These are phyloP conservation scores for Drosophila koepferae DNA, from an alignment of 2,888 invertebrate species.

Conservation along the genomic window DNA sequence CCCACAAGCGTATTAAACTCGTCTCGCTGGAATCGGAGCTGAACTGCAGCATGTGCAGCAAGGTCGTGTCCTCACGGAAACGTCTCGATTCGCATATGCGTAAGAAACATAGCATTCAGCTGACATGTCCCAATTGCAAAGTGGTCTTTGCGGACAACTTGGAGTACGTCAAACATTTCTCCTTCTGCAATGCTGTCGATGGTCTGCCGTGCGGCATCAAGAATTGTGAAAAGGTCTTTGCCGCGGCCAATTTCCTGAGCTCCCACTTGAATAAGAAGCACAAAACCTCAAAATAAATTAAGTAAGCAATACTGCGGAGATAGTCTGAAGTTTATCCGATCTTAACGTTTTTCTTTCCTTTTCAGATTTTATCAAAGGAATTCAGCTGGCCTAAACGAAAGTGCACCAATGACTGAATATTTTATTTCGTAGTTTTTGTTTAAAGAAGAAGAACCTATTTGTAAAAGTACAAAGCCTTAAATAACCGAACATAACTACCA, in stretches of 20 bases:
- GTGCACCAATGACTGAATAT: constrained; percentile 12
- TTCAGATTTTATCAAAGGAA: neutral
- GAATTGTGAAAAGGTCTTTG: constrained; percentile 45
- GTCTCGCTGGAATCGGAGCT: constrained; percentile 30
- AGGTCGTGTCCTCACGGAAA: constrained; percentile 37
- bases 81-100: constrained; percentile 57
- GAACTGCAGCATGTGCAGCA: constrained; percentile 51
- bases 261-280: constrained; percentile 58
- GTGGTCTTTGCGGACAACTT: neutral
- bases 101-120: constrained; percentile 42
- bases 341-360: neutral
- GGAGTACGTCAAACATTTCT: constrained; percentile 53
- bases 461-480: constrained; percentile 16
- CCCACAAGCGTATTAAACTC: constrained; percentile 56
- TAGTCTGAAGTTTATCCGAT: neutral
- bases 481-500: constrained; percentile 7
- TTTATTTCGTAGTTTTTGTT: neutral
- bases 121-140: constrained; percentile 44
- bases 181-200: constrained; percentile 13
- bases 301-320: neutral
- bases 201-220: constrained; percentile 49
- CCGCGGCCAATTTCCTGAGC: constrained; percentile 26
- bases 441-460: neutral
- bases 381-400: constrained; percentile 2
- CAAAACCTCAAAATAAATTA: constrained; percentile 10